Evolutionary conservation across 2,797 vertebrate genomes (phyloP).

Genomic region (Lacerta agilis): DNA sequence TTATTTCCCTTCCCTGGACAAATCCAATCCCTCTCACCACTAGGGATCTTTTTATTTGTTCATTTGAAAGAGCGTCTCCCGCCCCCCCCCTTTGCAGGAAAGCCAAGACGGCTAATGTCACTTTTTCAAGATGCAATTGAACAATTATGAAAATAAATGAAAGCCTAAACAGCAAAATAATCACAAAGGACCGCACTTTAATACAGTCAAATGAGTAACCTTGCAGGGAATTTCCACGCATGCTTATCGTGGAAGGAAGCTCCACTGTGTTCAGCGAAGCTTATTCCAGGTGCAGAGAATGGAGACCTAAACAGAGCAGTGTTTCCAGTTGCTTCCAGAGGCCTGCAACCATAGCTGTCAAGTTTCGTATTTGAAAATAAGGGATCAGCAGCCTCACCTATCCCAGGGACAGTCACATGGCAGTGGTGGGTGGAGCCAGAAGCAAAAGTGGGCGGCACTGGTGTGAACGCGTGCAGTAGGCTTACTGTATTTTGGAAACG

Average conservation of each 20-base stretch:
- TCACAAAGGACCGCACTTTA: background rate
- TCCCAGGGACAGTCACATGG: too few relatives aligned
- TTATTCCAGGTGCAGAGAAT: background rate
- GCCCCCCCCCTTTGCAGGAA: background rate
- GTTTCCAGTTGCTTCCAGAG: background rate
- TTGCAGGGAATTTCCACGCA: background rate
- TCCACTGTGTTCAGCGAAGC: too few relatives aligned
- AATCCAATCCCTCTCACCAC: background rate
- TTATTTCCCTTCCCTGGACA: background rate
- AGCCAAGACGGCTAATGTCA: background rate
- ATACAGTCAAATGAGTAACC: background rate
- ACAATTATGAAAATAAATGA: background rate
- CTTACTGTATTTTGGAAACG: too few relatives aligned
- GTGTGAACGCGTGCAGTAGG: too few relatives aligned
- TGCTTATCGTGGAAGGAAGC: background rate
- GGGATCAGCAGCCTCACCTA: too few relatives aligned
- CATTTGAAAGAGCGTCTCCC: background rate
- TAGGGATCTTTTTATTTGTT: background rate
- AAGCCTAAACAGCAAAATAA: background rate
- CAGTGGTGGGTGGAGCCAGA: too few relatives aligned
- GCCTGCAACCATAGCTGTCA: too few relatives aligned
- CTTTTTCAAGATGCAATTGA: background rate
- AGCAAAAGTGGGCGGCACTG: too few relatives aligned
- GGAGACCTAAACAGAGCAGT: background rate
- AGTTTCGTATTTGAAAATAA: too few relatives aligned